Conservation (phyloP, 2,888 invertebrate genomes). For the Nesidiocoris tenuis region DNA sequence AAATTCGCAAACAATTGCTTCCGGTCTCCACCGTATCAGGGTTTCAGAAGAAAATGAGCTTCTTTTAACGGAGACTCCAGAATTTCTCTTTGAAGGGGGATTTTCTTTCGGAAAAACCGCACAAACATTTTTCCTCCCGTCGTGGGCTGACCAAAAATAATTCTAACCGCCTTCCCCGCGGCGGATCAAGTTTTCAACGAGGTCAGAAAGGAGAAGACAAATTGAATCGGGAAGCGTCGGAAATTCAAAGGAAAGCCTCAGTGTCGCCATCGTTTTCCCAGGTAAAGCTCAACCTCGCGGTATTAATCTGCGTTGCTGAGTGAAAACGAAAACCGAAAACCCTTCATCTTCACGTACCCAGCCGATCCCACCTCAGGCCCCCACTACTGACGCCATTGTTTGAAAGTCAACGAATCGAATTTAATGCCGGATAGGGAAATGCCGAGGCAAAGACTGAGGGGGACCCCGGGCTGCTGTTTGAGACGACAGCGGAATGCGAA, state of each 20-base stretch:
- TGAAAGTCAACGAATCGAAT: constrained; percentile 30
- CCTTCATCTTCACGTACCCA: not conserved
- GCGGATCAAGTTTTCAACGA: not conserved
- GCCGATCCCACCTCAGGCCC: not conserved
- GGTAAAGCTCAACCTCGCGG: not conserved
- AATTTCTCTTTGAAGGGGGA: too few relatives aligned
- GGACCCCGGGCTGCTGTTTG: constrained; percentile 7
- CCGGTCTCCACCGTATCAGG: too few relatives aligned
- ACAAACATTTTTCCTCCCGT: too few relatives aligned
- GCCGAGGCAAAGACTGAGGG: not conserved
- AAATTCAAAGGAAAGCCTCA: not conserved
- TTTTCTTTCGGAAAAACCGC: too few relatives aligned
- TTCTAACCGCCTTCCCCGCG: not conserved
- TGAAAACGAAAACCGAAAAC: not conserved
- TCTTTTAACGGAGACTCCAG: too few relatives aligned
- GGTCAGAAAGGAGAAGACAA: not conserved
- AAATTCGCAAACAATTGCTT: not conserved
- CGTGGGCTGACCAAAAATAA: not conserved
- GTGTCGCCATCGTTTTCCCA: not conserved
- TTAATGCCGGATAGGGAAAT: constrained; percentile 8
- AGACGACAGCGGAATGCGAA: constrained; percentile 27
- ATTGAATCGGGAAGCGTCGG: not conserved
- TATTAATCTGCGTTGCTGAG: not conserved
- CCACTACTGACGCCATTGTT: constrained; percentile 4
- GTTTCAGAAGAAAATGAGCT: too few relatives aligned